These are phyloP conservation scores for Fukomys damarensis DNA, from an alignment of 2,113 vertebrate genomes.

Conservation along the genomic window DNA sequence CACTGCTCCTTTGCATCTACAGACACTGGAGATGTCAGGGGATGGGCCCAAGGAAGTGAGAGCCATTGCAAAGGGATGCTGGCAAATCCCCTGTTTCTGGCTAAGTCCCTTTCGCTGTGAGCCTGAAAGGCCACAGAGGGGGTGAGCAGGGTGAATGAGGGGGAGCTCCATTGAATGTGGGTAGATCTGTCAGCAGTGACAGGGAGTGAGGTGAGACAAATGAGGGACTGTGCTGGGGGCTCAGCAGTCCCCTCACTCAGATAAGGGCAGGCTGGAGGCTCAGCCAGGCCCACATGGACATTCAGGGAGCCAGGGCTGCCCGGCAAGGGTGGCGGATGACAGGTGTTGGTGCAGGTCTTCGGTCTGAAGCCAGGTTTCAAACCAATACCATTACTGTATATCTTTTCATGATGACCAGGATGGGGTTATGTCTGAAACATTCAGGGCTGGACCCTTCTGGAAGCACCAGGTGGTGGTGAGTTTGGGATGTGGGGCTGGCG, in stretches of 20 bases:
- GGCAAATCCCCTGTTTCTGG: slow-evolving; percentile 35
- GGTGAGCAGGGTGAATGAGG: slow-evolving; percentile 41
- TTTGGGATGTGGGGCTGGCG: background rate
- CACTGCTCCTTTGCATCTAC: background rate
- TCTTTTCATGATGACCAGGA: background rate
- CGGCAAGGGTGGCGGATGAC: background rate
- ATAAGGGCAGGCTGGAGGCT: background rate
- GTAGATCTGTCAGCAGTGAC: background rate
- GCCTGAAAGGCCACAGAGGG: slow-evolving; percentile 31
- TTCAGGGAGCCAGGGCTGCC: background rate
- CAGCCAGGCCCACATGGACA: background rate
- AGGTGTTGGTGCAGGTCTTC: background rate
- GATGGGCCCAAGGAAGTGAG: background rate
- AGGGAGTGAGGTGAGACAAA: slow-evolving; percentile 37
- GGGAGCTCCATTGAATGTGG: background rate
- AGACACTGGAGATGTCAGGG: background rate
- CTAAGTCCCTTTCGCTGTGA: slow-evolving; percentile 49
- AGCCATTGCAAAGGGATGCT: slow-evolving; percentile 54
- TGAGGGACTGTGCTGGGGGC: background rate
- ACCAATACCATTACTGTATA: background rate
- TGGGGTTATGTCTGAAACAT: background rate
- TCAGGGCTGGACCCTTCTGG: background rate
- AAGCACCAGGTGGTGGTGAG: background rate
- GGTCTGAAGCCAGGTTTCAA: background rate
- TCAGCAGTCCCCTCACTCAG: too few species aligned